These are phyloP conservation scores for Florisuga fusca DNA, from an alignment of 2,797 vertebrate species.

Conservation along the genomic window DNA sequence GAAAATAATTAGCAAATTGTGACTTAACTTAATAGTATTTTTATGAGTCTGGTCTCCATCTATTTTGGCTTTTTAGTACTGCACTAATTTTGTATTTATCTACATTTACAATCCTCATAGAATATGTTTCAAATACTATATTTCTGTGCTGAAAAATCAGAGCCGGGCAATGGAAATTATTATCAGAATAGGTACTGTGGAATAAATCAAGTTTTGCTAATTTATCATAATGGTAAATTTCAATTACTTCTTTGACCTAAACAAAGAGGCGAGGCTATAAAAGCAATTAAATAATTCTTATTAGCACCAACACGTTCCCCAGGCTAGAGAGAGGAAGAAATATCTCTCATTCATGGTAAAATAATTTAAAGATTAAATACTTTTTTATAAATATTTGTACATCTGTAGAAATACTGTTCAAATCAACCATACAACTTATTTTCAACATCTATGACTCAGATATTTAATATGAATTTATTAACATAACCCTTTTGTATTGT, in stretches of 20 bases:
- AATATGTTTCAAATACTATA: background rate
- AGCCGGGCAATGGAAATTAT: background rate
- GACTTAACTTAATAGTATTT: background rate
- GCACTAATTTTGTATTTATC: background rate
- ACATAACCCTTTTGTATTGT: background rate
- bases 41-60: background rate
- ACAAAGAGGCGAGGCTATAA: background rate
- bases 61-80: background rate
- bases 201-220: background rate
- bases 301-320: background rate
- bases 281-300: background rate
- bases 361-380: background rate
- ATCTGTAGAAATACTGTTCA: background rate
- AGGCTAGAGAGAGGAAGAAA: background rate
- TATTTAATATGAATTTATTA: background rate
- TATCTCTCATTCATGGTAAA: background rate
- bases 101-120: background rate
- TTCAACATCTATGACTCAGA: background rate
- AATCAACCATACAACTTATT: background rate
- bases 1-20: background rate
- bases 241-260: background rate
- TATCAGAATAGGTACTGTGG: background rate
- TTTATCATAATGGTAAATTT: background rate
- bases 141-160: background rate
- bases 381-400: background rate